Evolutionary conservation across 2,113 vertebrate genomes (phyloP).

Genomic region (Ophiodon elongatus): DNA sequence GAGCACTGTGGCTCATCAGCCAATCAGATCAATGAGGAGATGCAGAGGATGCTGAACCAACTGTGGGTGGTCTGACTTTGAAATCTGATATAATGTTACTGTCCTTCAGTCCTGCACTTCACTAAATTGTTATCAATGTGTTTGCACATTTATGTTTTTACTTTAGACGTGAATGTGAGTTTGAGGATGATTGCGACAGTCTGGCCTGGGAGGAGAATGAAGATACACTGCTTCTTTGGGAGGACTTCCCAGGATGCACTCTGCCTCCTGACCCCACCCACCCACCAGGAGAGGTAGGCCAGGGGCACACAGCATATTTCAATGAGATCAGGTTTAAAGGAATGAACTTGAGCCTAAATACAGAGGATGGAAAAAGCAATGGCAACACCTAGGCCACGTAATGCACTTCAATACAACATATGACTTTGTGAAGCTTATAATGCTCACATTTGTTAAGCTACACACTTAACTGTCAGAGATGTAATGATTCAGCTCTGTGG

Average conservation of each 20-base stretch:
- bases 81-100: background rate
- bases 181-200: conserved; percentile 98
- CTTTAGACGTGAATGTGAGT: conserved; percentile 93
- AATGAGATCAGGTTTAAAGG: background rate
- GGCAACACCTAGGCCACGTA: background rate
- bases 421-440: background rate
- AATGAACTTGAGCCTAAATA: background rate
- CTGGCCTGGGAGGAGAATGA: conserved; percentile 98
- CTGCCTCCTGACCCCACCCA: conserved; percentile 89
- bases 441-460: background rate
- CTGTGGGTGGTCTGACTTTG: conserved; percentile 87
- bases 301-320: background rate
- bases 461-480: background rate
- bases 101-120: background rate
- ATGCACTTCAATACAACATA: background rate
- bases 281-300: conserved; percentile 88
- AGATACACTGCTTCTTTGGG: conserved; percentile 96
- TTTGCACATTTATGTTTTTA: conserved; percentile 1
- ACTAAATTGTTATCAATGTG: conserved; percentile 35
- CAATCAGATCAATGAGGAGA: conserved; percentile 95
- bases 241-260: conserved; percentile 96
- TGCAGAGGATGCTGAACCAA: conserved; percentile 98
- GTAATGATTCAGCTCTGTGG: background rate
- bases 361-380: background rate
- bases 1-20: conserved; percentile 87